Evolutionary conservation across 2,113 vertebrate genomes (phyloP).

Genomic region (Ptychochromis oligacanthus): DNA sequence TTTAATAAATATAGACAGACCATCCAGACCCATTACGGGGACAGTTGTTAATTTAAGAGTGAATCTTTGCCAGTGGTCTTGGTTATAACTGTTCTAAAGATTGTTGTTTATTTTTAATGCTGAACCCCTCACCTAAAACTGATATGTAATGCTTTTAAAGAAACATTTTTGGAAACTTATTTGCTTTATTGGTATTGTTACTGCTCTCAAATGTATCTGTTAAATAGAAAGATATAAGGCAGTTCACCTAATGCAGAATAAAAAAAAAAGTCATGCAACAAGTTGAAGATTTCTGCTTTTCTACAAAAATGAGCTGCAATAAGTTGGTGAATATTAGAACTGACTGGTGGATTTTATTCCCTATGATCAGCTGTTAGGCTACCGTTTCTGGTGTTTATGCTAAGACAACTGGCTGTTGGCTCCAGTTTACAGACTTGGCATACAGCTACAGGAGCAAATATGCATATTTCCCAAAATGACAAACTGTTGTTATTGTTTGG

Average conservation of each 20-base stretch:
- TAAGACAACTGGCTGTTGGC: not conserved
- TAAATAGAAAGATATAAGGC: not conserved
- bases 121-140: not conserved
- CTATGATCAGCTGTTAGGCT: not conserved
- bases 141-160: not conserved
- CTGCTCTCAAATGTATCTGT: not conserved
- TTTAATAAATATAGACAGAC: not conserved
- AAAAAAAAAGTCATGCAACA: not conserved
- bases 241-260: not conserved
- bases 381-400: not conserved
- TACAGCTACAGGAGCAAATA: not conserved
- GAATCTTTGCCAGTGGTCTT: not conserved
- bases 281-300: not conserved
- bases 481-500: not conserved
- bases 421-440: too few relatives aligned
- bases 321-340: not conserved
- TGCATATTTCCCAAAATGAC: not conserved
- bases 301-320: not conserved
- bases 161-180: not conserved
- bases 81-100: not conserved
- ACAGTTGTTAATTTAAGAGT: not conserved
- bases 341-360: not conserved
- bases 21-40: not conserved
- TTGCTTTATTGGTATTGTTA: not conserved
- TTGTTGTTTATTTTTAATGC: not conserved